A percentile compares a stretch with the other conserved stretches of the same genome.
Conservation (phyloP, 2,113 vertebrate species). For the Boleophthalmus pectinirostris region DNA sequence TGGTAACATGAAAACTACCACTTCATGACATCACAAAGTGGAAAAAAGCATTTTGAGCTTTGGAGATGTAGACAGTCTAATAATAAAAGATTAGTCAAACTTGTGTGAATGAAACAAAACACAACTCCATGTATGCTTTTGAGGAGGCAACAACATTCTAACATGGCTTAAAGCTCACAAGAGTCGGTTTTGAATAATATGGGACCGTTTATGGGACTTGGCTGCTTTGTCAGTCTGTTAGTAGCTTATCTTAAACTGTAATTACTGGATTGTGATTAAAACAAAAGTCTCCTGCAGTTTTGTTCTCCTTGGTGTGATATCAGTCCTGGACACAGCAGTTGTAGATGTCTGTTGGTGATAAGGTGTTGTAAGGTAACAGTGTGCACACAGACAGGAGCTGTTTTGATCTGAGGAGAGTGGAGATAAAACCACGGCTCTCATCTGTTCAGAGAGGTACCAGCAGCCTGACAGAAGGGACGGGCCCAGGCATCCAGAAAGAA, state of each 20-base stretch:
- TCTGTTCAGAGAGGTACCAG: conserved; percentile 40
- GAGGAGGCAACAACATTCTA: no score
- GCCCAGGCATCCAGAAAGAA: conserved; percentile 47
- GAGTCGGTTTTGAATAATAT: no score
- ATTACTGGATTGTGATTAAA: not conserved
- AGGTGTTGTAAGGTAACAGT: conserved; percentile 12
- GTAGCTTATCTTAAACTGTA: not conserved
- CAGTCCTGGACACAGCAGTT: not conserved
- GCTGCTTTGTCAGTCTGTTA: not conserved
- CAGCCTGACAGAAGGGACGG: conserved; percentile 36
- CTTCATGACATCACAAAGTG: no score
- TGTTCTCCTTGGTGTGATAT: not conserved
- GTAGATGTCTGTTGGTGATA: conserved; percentile 31
- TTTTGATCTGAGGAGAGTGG: conserved; percentile 59
- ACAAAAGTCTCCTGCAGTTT: not conserved
- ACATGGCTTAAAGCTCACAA: no score
- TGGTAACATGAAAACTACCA: no score
- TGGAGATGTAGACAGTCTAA: no score
- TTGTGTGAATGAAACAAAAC: no score
- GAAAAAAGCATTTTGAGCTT: no score
- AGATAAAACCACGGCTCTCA: conserved; percentile 43
- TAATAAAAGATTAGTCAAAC: no score
- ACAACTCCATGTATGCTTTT: no score
- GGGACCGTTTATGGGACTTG: not conserved
- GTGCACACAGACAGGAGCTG: conserved; percentile 31